phyloP scores from a whole-genome alignment of 2,113 vertebrate species.

The Corynorhinus townsendii region DNA sequence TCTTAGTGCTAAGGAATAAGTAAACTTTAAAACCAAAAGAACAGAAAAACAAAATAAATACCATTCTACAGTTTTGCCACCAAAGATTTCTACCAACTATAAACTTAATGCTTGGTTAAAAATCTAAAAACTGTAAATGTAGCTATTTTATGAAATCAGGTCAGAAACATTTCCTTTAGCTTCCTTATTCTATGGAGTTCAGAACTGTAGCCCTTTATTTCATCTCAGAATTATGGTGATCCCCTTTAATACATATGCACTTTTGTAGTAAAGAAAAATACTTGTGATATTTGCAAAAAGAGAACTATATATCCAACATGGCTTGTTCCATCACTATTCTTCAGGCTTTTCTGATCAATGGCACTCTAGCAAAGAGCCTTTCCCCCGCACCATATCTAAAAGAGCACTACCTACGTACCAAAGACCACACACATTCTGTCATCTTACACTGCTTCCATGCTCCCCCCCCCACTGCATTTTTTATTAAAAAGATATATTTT shows the following conservation, averaged over 20 bases:
- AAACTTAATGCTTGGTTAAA: not conserved
- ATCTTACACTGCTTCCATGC: not conserved
- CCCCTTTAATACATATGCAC: not conserved
- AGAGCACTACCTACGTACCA: not conserved
- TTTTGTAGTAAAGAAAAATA: not conserved
- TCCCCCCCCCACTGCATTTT: not conserved
- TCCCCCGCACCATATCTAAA: not conserved
- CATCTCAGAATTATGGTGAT: not conserved
- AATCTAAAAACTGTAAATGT: not conserved
- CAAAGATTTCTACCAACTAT: not conserved
- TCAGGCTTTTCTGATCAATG: not conserved
- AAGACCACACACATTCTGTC: not conserved
- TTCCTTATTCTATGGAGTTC: not conserved
- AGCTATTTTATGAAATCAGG: not conserved
- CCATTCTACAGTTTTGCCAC: not conserved
- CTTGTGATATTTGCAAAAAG: not conserved
- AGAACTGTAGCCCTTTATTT: not conserved
- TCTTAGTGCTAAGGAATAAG: not conserved
- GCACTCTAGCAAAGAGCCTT: not conserved
- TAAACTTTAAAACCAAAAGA: not conserved
- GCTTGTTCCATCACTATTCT: not conserved
- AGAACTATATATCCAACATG: not conserved
- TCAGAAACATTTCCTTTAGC: not conserved
- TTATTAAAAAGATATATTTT: too few relatives aligned
- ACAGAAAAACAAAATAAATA: not conserved